phyloP scores from a whole-genome alignment of 1,140 invertebrate genomes.

The Drosophila bipectinata region DNA sequence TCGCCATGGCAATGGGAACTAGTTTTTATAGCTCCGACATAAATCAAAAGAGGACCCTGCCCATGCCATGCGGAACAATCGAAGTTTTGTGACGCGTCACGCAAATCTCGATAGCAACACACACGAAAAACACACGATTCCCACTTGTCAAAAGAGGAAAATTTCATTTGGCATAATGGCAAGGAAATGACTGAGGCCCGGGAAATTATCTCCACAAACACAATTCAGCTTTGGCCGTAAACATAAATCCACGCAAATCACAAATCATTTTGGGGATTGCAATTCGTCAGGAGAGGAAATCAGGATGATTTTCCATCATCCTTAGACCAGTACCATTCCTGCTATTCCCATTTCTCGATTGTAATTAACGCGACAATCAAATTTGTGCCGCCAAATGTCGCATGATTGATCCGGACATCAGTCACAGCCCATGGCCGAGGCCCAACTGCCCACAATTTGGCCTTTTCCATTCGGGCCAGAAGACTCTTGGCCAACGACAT shows the following conservation, averaged over 20 bases:
- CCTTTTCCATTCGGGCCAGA: constrained; percentile 44
- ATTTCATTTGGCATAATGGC: constrained; percentile 51
- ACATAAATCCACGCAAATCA: constrained; percentile 64
- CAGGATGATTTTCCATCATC: constrained; percentile 25
- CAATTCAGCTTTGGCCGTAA: constrained; percentile 47
- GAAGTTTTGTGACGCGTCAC: constrained; percentile 64
- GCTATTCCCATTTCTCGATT: constrained; percentile 23
- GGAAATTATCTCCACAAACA: constrained; percentile 37
- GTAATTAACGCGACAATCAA: constrained; percentile 79
- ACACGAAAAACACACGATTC: constrained; percentile 42
- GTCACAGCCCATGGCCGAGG: constrained; percentile 42
- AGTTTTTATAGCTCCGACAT: constrained; percentile 63
- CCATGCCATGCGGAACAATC: constrained; percentile 30
- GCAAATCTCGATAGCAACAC: constrained; percentile 66
- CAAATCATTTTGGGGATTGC: constrained; percentile 63
- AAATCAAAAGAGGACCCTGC: constrained; percentile 63
- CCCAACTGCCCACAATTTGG: constrained; percentile 55
- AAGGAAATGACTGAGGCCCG: background rate
- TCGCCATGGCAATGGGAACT: constrained; percentile 32
- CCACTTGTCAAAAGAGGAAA: constrained; percentile 58
- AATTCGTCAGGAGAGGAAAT: constrained; percentile 56
- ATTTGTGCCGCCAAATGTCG: constrained; percentile 61
- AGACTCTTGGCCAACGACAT: constrained; percentile 26
- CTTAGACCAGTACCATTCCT: constrained; percentile 11
- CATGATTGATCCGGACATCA: constrained; percentile 50